Base-by-base conservation (phyloP, 1,140 invertebrate genomes). In the Conopomorpha cramerella region DNA sequence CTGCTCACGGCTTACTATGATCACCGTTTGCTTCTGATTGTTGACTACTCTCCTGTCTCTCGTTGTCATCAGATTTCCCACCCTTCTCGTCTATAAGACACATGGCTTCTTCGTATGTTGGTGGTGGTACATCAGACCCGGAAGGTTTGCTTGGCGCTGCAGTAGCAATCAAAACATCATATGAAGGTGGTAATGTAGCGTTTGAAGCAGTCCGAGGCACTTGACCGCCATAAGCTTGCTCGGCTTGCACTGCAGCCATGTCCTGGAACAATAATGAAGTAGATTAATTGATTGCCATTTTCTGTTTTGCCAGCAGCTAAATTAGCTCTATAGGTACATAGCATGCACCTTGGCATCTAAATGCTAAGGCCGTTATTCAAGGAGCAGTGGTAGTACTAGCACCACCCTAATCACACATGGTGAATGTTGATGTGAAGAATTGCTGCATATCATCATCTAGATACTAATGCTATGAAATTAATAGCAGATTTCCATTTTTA, bases 101-200 rank as follows among this genome's bases (percentile, higher is more conserved):
- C 63, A 83, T 77, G n/a, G 82, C 82, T 70, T 83, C 82, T 45
- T 83, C 81, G 51, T 84, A 82, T 18, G 78, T 77, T n/a, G 82
- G 81, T 2, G 82, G 82, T 10, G 81, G 81, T 13, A 64, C 64
- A 53, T 82, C 80, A 14, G 71, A 70, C 29, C 64, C 59, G 10
- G 73, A 73, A n/a, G 67, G 61, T 51, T 72, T 64, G 35, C 51
- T 71, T 18, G 52, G 45, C 2, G 63, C 44, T 13, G 60, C 51
- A 53, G 46, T 70, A 19, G 60, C 36, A 53, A 82, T 70, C 40
- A 83, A 57, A 32, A 78, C 68, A 51, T 84, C 82, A 53, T 84
- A 84, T 2, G 82, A 72, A 3, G 82, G 82, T 25, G 82, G 82
- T 36, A 83, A 50, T 8, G 82, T 83, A 2, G 79, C 62, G 43